Evolutionary conservation across 1,140 invertebrate species (phyloP).

Genomic region (Drosophila mojavensis): DNA sequence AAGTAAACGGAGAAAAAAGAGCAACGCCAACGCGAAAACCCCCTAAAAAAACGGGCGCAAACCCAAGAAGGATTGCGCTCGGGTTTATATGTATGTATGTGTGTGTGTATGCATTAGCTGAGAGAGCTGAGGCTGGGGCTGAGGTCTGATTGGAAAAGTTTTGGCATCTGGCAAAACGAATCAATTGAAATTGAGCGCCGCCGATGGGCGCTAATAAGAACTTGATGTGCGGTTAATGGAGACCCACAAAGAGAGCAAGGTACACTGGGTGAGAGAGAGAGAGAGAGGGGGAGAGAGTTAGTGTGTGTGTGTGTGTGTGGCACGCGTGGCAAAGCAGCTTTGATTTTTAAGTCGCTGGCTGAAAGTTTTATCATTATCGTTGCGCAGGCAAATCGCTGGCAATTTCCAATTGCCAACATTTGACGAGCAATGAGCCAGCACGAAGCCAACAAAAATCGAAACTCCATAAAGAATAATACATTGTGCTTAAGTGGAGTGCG

Average conservation of each 20-base stretch:
- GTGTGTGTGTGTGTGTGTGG: not conserved
- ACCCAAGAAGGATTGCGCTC: conserved; percentile 59
- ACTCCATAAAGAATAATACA: conserved; percentile 23
- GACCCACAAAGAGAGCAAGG: conserved; percentile 20
- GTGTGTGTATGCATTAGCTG: not conserved
- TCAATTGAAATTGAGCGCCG: conserved; percentile 78
- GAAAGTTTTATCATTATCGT: conserved; percentile 76
- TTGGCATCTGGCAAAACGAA: conserved; percentile 52
- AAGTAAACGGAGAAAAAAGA: not conserved
- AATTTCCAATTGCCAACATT: conserved; percentile 37
- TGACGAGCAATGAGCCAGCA: conserved; percentile 31
- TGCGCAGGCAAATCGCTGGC: conserved; percentile 46
- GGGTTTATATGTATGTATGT: not conserved
- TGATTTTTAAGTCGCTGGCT: conserved; percentile 45
- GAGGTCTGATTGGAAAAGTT: conserved; percentile 75
- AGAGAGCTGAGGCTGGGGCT: not conserved
- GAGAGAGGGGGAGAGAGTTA: not conserved
- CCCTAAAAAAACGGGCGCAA: conserved; percentile 11
- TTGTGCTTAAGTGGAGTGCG: not conserved
- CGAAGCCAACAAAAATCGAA: conserved; percentile 1
- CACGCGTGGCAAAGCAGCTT: not conserved
- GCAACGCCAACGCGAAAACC: not conserved
- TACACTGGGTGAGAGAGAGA: not conserved
- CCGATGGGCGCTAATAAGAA: conserved; percentile 73
- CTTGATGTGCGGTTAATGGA: conserved; percentile 77